Evolutionary conservation across 92 coral and sea anemone species (phyloP), one percentile per base, ranked within the genome.

Genomic region (Palythoa grandis): DNA sequence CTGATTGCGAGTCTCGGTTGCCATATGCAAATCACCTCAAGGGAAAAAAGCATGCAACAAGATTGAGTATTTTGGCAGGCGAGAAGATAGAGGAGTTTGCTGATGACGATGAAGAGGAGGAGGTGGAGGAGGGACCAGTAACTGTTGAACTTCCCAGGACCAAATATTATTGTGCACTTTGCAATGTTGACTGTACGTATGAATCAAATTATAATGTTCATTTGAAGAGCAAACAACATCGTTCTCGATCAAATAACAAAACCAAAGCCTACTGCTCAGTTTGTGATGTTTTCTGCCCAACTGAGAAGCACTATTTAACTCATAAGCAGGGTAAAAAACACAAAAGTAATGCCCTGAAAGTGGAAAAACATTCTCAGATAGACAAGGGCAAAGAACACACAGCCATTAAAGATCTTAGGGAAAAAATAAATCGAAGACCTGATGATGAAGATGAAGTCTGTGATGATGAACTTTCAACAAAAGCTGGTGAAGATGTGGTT

Each of bases 191-290:
- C 35, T 89, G 87, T 58, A 85, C 85, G 39, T 71, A 63, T 61
- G 89, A 69, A 52, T 78, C 83, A 72, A 89, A 89, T 74, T 86
- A 85, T 70, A 85, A 78, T 66, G 68, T 72, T 83, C 92, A 89
- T 66, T 72, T 89, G 61, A 78, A 70, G 67, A 85, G 92, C 52
- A 89, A 89, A 52, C 85, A 78, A 57, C 86, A 89, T 68, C 22
- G 25, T 29, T 40, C 85, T 43, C 43, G 43, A 57, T 39, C 72
- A 48, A 73, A 66, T 35, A 80, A 47, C 85, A 80, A 80, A 48
- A 78, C 37, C 4, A 78, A 78, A 79, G 43, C 48, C 8, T 80
- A 80, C 57, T 80, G 85, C 47, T 80, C 61, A 65, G 63, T 80
- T 12, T 80, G 85, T 50, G 75, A 80, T 67, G 47, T 80, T 50